These are phyloP conservation scores for Anarsia innoxiella DNA, from an alignment of 2,888 invertebrate genomes.

Conservation along the genomic window DNA sequence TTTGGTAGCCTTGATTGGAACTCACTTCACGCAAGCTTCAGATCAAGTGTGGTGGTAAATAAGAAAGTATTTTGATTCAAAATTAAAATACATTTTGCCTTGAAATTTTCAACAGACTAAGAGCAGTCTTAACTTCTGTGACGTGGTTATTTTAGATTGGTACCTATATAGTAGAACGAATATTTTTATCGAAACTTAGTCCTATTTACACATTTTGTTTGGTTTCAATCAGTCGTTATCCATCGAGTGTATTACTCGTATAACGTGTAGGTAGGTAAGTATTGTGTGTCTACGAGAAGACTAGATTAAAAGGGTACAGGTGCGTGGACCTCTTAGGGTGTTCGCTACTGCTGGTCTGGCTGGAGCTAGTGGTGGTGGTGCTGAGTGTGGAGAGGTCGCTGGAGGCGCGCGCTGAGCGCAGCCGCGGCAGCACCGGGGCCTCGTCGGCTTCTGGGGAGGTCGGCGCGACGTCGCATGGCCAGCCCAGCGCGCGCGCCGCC, in stretches of 20 bases:
- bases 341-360: constrained; percentile 62
- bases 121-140: no score
- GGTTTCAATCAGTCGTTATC: no score
- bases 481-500: constrained; percentile 75
- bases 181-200: no score
- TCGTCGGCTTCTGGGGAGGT: constrained; percentile 57
- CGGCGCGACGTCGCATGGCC: constrained; percentile 45
- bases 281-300: constrained; percentile 8
- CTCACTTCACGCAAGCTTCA: neutral
- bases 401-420: constrained; percentile 67
- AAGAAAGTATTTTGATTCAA: no score
- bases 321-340: constrained; percentile 60
- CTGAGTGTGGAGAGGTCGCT: constrained; percentile 69
- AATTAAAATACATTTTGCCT: no score
- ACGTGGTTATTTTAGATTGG: no score
- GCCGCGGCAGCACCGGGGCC: constrained; percentile 55
- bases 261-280: no score
- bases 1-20: constrained; percentile 2
- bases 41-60: no score
- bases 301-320: no score
- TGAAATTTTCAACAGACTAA: no score
- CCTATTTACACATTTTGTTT: no score
- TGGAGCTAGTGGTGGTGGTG: constrained; percentile 66
- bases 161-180: no score
- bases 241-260: neutral